phyloP scores from a whole-genome alignment of 2,888 invertebrate genomes.

The Linnaemya vulpina region DNA sequence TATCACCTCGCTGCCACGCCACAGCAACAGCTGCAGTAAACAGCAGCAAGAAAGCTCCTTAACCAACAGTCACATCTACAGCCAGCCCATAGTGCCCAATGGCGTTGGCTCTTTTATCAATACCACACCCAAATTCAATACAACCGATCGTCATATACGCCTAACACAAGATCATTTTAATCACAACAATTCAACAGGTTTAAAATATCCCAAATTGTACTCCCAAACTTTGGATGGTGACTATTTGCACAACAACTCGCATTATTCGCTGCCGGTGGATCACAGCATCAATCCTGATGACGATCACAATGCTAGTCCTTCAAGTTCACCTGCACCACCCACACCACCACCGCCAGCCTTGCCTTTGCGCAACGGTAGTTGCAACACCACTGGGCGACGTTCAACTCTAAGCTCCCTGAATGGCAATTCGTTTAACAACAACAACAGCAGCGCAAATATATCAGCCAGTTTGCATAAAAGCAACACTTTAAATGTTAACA shows the following conservation, averaged over 20 bases:
- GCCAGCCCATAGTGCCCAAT: conserved; percentile 80
- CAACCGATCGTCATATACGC: conserved; percentile 78
- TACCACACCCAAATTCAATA: conserved; percentile 72
- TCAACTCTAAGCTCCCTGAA: conserved; percentile 76
- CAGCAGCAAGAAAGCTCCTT: conserved; percentile 76
- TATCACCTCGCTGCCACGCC: conserved; percentile 76
- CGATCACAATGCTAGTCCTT: conserved; percentile 74
- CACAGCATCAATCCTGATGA: conserved; percentile 74
- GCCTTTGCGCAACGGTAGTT: conserved; percentile 80
- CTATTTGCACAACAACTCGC: conserved; percentile 82
- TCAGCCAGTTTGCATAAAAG: conserved; percentile 50
- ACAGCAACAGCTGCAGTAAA: conserved; percentile 73
- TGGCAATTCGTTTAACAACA: conserved; percentile 58
- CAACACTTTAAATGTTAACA: conserved; percentile 73
- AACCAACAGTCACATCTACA: conserved; percentile 79
- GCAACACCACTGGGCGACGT: conserved; percentile 80
- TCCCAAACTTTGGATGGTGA: conserved; percentile 73
- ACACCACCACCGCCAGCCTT: conserved; percentile 80
- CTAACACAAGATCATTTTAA: conserved; percentile 82
- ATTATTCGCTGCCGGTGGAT: conserved; percentile 82
- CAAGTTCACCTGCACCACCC: conserved; percentile 80
- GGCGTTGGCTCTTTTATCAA: conserved; percentile 63
- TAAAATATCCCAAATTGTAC: conserved; percentile 72
- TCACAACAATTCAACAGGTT: conserved; percentile 76
- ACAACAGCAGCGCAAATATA: conserved; percentile 54